phyloP scores from a whole-genome alignment of 2,888 invertebrate species.

The Anorthoa munda region DNA sequence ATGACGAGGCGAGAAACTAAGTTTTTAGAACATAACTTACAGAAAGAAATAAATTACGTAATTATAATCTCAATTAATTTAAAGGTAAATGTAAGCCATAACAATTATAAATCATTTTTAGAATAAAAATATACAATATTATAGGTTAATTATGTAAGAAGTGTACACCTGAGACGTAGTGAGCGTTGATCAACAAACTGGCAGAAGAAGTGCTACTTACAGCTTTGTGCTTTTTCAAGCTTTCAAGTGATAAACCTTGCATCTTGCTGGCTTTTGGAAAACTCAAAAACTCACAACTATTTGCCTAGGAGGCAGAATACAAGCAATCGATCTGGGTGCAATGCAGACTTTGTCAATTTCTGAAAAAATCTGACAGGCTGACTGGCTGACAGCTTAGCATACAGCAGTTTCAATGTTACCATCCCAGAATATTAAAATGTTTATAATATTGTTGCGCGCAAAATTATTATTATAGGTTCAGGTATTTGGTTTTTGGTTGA shows the following conservation, averaged over 20 bases:
- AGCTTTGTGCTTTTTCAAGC: conserved; percentile 95
- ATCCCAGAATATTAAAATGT: conserved; percentile 3
- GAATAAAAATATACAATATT: conserved; percentile 46
- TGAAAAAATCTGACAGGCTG: conserved; percentile 46
- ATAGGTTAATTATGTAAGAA: conserved; percentile 89
- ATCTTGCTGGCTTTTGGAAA: conserved; percentile 84
- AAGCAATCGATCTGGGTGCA: conserved; percentile 41
- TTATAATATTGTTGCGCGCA: neutral
- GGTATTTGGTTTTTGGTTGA: too few relatives aligned
- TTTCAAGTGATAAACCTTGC: conserved; percentile 93
- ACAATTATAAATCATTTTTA: neutral
- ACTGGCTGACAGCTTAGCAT: conserved; percentile 26
- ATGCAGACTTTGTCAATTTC: conserved; percentile 10
- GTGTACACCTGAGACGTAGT: conserved; percentile 65
- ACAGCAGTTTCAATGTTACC: conserved; percentile 26
- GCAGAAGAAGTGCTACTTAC: conserved; percentile 89
- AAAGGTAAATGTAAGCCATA: conserved; percentile 1
- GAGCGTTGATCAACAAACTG: conserved; percentile 46
- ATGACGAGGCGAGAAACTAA: neutral
- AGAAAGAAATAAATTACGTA: neutral
- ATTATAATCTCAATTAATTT: neutral
- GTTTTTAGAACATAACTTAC: neutral
- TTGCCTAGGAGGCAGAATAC: conserved; percentile 20
- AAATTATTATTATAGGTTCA: neutral
- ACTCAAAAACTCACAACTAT: conserved; percentile 42